A percentile compares a stretch with the other conserved stretches of the same genome.
Conservation (phyloP, 2,797 vertebrate genomes). For the Oreochromis mossambicus region DNA sequence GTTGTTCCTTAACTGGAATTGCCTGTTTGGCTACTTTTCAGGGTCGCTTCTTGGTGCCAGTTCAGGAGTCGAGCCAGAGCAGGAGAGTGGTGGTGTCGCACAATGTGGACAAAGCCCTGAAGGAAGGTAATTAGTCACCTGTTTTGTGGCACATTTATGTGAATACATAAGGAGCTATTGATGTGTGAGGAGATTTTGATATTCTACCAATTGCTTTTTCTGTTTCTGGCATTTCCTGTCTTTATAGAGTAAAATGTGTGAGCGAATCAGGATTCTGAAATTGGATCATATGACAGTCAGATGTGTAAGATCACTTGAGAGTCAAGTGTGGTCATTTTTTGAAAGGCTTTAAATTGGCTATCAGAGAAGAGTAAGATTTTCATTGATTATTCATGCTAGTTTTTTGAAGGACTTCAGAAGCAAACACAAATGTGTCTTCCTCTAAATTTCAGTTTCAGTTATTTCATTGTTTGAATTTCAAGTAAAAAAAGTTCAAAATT, state of each 20-base stretch:
- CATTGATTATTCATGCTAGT: background rate
- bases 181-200: background rate
- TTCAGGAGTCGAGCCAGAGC: constrained; percentile 79
- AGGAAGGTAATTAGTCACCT: constrained; percentile 83
- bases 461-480: background rate
- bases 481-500: background rate
- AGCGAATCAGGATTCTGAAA: background rate
- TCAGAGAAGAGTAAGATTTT: background rate
- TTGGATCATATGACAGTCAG: background rate
- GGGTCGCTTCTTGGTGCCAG: constrained; percentile 76
- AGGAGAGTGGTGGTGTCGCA: constrained; percentile 93
- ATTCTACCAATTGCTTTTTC: background rate
- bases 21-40: constrained; percentile 56
- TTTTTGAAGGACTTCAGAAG: background rate
- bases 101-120: constrained; percentile 94
- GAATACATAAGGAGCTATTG: background rate
- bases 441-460: background rate
- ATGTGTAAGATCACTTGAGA: background rate
- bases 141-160: background rate
- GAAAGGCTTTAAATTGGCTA: background rate
- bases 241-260: background rate
- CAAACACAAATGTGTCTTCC: background rate
- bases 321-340: background rate
- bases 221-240: background rate
- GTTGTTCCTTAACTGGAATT: background rate